Evolutionary conservation across 2,113 vertebrate genomes (phyloP), one percentile per base, ranked within the genome.

Genomic region (Heterocephalus glaber): DNA sequence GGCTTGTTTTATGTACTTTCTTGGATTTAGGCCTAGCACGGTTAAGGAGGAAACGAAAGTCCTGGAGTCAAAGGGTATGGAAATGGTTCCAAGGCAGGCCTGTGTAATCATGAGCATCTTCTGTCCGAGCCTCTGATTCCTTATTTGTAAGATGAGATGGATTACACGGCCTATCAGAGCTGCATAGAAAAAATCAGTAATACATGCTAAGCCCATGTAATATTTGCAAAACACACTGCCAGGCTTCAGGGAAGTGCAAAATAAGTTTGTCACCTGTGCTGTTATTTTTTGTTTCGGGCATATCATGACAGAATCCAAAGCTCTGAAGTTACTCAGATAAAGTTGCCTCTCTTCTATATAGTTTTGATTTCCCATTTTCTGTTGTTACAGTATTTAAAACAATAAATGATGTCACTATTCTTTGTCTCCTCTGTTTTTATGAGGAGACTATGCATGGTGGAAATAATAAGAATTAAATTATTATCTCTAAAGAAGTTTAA

Each of bases 1-100:
- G 52, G 30, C 90, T 86, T 90, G 35, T 95, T 95, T 97, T 97
- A 97, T 98, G 98, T 97, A 96, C 97, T 97, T 96, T 74, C 44
- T 58, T 89, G 76, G 77, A 87, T 58, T 96, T 88, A 88, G 83
- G 80, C 6, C 44, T 28, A 66, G 7, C 6, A 14, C n/a, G 2
- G 63, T 38, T 87, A 91, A 92, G 90, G 63, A 58, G 44, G 35
- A 92, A 81, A 89, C 10, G 38, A 58, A 70, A 80, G 22, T 70
- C 89, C 33, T 33, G 12, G 63, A 79, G n/a, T 88, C 49, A 88
- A 44, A 66, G n/a, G 35, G 3, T 88, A 88, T 90, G 41, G n/a
- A 72, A 33, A 74, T 79, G 54, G 35, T 92, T 81, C 12, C 33
- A 70, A 1, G 60, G 65, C 35, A 66, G 26, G 6, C 24, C 66